Evolutionary conservation across 2,888 invertebrate genomes (phyloP), one percentile per base, ranked within the genome.

Genomic region (Cantharis rufa): DNA sequence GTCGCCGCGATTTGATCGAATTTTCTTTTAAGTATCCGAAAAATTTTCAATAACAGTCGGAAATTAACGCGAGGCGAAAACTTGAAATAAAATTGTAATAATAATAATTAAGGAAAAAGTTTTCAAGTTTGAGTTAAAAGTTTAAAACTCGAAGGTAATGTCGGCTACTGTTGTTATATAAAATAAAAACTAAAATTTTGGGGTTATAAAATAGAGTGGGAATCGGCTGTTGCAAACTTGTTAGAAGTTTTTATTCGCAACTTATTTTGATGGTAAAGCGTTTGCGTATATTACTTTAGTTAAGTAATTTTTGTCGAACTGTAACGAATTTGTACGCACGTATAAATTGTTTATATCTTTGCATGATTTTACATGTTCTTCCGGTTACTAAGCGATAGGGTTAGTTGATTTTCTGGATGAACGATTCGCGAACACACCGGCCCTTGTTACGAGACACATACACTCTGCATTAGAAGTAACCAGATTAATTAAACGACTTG

Each of bases 401-500:
- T 24, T 62, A 48, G 70, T 15, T 73, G n/a, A 24, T 66, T 75
- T 72, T 74, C 27, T 48, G 15, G 72, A 21, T 61, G 62, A 24
- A 27, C 28, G 69, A 62, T 11, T 24, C 74, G 70, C 64, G 68
- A 62, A 73, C 48, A 48, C 15, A 61, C 62, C 28, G 69, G 21
- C 16, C 18, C 28, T 16, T 15, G 48, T 16, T 15, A 18, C 16
- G 16, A 21, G 70, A 75, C 71, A 71, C 74, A 68, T 16, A 74
- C 81, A 81, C 82, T 18, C 18, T 80, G 81, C 81, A 82, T 81
- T 82, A 82, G 81, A 84, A 84, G 85, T 83, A 84, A 84, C 85
- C 84, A 84, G 80, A 81, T 79, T 79, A 81, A 81, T 81, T 81
- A 81, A 79, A 77, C 76, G 77, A 72, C 74, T 74, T 74, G 85